Conservation (phyloP, 2,113 vertebrate species). For the Ammodramus savannarum region DNA sequence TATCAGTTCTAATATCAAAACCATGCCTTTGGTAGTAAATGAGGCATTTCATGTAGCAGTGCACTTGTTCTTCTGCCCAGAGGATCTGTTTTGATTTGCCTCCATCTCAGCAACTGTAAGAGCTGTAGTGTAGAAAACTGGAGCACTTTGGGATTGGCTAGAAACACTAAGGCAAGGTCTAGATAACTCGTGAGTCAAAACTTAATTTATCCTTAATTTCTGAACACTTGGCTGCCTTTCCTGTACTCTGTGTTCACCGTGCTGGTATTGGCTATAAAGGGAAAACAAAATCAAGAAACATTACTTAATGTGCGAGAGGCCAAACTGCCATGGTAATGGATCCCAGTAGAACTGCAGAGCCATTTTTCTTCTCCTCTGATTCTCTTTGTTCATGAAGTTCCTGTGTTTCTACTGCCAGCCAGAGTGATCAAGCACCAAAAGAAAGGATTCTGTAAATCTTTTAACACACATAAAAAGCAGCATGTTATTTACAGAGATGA, state of each 20-base stretch:
- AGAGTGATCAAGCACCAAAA: not conserved
- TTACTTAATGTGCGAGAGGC: not conserved
- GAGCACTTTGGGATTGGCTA: not conserved
- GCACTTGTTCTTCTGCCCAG: not conserved
- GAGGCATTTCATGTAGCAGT: not conserved
- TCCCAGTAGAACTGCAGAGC: not conserved
- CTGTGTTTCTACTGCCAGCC: not conserved
- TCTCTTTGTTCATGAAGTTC: not conserved
- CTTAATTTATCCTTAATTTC: not conserved
- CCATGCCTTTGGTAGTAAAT: not conserved
- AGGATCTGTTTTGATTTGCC: not conserved
- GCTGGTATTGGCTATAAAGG: not conserved
- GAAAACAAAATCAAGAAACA: not conserved
- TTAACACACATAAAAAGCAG: constrained; percentile 3
- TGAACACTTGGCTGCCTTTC: not conserved
- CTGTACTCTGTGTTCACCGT: not conserved
- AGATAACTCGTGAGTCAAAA: not conserved
- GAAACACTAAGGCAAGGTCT: not conserved
- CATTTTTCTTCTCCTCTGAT: not conserved
- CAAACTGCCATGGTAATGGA: not conserved
- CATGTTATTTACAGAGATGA: constrained; percentile 11
- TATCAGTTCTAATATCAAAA: not conserved
- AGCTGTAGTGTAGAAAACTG: not conserved
- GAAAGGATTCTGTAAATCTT: constrained; percentile 32
- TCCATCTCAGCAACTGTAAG: not conserved